Percentiles rank a stretch among this genome's conserved stretches.
These are phyloP conservation scores for Netelia fuscicornis DNA, from an alignment of 2,888 invertebrate genomes.

Conservation along the genomic window DNA sequence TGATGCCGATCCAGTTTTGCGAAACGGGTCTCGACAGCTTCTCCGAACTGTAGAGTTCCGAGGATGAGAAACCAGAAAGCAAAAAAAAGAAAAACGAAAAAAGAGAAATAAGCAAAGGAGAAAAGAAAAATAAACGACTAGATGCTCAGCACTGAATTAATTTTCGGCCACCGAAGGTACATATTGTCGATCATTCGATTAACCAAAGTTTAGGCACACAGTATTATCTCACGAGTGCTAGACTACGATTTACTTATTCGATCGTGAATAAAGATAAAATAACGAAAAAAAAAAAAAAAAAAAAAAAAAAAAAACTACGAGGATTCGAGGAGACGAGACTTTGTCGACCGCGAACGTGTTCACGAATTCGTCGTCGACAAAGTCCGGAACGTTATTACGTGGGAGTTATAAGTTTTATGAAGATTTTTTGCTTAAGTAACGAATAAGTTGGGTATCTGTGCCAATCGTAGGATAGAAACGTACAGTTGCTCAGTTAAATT, in stretches of 20 bases:
- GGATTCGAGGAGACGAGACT: neutral
- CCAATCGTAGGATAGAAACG: slow-evolving; percentile 61
- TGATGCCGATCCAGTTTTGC: slow-evolving; percentile 82
- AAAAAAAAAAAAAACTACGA: neutral
- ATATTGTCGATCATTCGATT: slow-evolving; percentile 38
- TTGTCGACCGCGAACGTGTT: neutral
- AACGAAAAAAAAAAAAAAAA: neutral
- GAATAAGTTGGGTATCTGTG: slow-evolving; percentile 68
- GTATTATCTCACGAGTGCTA: slow-evolving; percentile 60
- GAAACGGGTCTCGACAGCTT: slow-evolving; percentile 70
- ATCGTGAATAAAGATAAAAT: slow-evolving; percentile 7
- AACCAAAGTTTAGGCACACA: slow-evolving; percentile 62
- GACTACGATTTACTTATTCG: slow-evolving; percentile 56
- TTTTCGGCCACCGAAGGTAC: slow-evolving; percentile 31
- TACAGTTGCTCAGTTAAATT: slow-evolving; percentile 55
- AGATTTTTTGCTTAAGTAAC: slow-evolving; percentile 55
- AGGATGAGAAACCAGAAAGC: slow-evolving; percentile 22
- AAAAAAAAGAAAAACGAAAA: slow-evolving; percentile 2
- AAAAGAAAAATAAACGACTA: slow-evolving; percentile 24
- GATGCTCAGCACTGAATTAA: slow-evolving; percentile 45
- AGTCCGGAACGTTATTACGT: neutral
- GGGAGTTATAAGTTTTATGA: slow-evolving; percentile 36
- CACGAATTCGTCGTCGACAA: slow-evolving; percentile 1
- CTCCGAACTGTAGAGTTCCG: slow-evolving; percentile 63
- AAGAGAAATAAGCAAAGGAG: slow-evolving; percentile 3